Conservation (phyloP, 1,140 invertebrate genomes). For the Drosophila obscura region DNA sequence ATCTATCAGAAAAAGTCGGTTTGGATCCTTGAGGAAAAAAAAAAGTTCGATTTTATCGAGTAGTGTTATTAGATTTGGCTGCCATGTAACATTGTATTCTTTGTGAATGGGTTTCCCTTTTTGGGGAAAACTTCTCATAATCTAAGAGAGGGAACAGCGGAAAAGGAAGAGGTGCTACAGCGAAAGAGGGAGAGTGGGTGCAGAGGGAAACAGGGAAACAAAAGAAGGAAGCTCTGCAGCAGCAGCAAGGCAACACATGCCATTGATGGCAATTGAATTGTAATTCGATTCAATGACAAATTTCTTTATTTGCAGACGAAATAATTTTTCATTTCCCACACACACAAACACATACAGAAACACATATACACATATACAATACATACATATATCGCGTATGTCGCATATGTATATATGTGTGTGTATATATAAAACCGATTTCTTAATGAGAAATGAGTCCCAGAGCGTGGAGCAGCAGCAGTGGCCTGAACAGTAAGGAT, state of each 20-base stretch:
- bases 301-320: constrained; percentile 29
- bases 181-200: background rate
- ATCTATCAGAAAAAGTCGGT: no score
- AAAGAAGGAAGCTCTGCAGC: background rate
- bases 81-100: constrained; percentile 13
- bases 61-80: constrained; percentile 68
- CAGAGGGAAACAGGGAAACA: background rate
- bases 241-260: constrained; percentile 42
- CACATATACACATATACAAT: background rate
- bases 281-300: constrained; percentile 62
- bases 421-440: background rate
- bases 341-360: background rate
- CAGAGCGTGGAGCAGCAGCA: no score
- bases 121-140: background rate
- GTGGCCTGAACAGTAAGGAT: background rate
- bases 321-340: constrained; percentile 46
- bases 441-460: background rate
- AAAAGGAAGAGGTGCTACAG: background rate
- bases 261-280: constrained; percentile 65
- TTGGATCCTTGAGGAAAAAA: no score
- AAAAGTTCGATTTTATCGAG: no score
- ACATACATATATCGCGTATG: background rate
- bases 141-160: background rate
- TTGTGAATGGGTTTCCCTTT: background rate
- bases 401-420: background rate